These are phyloP conservation scores for Bombyx mandarina DNA, from an alignment of 1,140 invertebrate species.

Conservation along the genomic window DNA sequence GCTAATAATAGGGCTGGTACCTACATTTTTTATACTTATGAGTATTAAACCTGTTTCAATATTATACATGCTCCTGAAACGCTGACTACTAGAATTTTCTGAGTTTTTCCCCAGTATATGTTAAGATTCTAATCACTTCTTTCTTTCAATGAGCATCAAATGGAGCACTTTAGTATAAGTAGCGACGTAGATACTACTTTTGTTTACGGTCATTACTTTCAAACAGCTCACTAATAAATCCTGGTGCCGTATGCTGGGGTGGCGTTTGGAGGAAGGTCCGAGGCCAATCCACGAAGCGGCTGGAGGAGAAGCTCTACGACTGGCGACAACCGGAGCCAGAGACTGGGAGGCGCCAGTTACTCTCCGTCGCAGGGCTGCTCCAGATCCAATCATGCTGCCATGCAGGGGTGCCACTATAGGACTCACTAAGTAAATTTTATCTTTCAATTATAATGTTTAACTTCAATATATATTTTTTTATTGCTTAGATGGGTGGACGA, in stretches of 20 bases:
- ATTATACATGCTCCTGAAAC: no score
- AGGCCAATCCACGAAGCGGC: constrained; percentile 74
- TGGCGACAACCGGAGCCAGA: constrained; percentile 78
- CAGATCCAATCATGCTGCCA: constrained; percentile 84
- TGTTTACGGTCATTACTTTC: constrained; percentile 14
- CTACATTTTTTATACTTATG: no score
- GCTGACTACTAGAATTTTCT: no score
- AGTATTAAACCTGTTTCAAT: no score
- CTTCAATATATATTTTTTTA: no score
- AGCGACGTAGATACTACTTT: no score
- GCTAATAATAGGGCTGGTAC: no score
- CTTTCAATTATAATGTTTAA: not conserved
- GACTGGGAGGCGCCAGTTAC: constrained; percentile 91
- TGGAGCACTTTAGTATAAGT: no score
- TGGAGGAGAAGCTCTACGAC: constrained; percentile 64
- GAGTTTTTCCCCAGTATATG: no score
- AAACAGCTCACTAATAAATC: constrained; percentile 85
- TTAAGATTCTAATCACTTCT: no score
- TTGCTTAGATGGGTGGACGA: no score
- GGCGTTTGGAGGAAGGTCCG: constrained; percentile 83
- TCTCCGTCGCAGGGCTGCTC: constrained; percentile 81
- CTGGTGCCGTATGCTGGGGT: constrained; percentile 83
- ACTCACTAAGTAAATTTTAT: constrained; percentile 32
- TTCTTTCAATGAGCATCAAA: no score
- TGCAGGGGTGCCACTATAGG: constrained; percentile 82